Evolutionary conservation across 2,797 vertebrate genomes (phyloP).

Genomic region (Alcedo atthis): DNA sequence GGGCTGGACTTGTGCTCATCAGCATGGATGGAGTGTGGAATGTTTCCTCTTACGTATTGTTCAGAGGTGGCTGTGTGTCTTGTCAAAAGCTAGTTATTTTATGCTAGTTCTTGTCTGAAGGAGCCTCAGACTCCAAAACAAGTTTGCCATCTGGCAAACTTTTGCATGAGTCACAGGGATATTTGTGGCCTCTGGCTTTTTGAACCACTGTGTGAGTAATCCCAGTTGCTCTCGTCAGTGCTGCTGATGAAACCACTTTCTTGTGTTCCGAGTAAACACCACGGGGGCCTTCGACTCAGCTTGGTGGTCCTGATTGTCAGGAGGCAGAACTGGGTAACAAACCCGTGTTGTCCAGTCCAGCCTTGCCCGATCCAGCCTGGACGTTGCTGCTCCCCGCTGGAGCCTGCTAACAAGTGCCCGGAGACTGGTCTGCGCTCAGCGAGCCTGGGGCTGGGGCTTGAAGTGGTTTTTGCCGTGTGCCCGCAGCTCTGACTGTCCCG

Average conservation of each 20-base stretch:
- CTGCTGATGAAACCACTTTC: neutral
- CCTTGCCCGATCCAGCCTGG: rapidly evolving
- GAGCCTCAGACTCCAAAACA: neutral
- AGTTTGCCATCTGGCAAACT: neutral
- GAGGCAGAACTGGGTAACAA: neutral
- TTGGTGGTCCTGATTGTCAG: neutral
- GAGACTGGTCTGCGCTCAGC: too few species aligned
- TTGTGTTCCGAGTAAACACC: too few species aligned
- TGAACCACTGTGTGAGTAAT: neutral
- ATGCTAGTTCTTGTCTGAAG: neutral
- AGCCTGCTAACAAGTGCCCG: too few species aligned
- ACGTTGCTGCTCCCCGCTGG: rapidly evolving
- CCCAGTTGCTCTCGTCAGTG: neutral
- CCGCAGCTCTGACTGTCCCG: rapidly evolving
- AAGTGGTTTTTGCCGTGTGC: rapidly evolving
- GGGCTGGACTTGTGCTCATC: neutral
- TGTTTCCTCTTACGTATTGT: neutral
- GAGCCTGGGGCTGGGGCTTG: neutral
- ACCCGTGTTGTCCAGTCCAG: neutral
- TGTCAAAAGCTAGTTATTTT: neutral
- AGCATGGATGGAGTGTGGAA: rapidly evolving
- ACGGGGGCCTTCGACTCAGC: neutral
- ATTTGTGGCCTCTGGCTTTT: slow-evolving; percentile 42
- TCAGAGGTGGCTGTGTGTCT: neutral
- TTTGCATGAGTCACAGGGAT: slow-evolving; percentile 13